phyloP scores from a whole-genome alignment of 1,140 invertebrate genomes.

The Bombus sibiricus region DNA sequence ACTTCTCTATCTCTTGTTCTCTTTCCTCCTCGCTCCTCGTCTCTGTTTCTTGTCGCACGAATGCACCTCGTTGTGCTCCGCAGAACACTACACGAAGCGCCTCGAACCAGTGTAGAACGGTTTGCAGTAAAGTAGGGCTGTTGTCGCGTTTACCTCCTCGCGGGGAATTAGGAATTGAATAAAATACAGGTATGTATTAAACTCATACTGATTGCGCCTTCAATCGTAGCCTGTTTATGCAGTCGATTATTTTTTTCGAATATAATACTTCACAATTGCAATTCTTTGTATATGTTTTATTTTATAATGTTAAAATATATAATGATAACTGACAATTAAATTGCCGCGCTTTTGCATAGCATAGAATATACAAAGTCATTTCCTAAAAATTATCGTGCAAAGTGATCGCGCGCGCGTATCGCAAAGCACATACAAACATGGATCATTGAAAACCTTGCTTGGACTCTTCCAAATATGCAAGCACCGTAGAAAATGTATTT shows the following conservation, averaged over 20 bases:
- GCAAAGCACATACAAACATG: slow-evolving; percentile 1
- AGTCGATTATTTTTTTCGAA: neutral
- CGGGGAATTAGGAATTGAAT: slow-evolving; percentile 52
- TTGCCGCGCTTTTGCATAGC: slow-evolving; percentile 2
- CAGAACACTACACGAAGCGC: slow-evolving; percentile 70
- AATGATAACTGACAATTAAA: slow-evolving; percentile 15
- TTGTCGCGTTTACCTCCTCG: slow-evolving; percentile 31
- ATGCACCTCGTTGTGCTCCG: slow-evolving; percentile 65
- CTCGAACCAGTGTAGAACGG: slow-evolving; percentile 69
- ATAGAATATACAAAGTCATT: neutral
- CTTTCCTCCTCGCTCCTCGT: slow-evolving; percentile 12
- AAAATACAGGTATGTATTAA: slow-evolving; percentile 34
- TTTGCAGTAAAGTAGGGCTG: slow-evolving; percentile 35
- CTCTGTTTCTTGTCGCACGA: slow-evolving; percentile 58
- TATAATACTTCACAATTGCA: no score
- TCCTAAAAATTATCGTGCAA: neutral
- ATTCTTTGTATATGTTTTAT: no score
- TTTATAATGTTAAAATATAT: no score
- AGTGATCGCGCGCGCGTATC: neutral
- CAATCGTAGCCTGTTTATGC: neutral
- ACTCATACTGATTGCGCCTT: no score
- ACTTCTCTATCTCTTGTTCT: slow-evolving; percentile 32
- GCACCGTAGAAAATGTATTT: neutral
- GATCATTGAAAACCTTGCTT: slow-evolving; percentile 33
- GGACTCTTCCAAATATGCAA: slow-evolving; percentile 56